Percentiles rank a stretch among this genome's conserved stretches.
Conservation (phyloP, 2,797 vertebrate species). For the Adelosebastes latens region DNA sequence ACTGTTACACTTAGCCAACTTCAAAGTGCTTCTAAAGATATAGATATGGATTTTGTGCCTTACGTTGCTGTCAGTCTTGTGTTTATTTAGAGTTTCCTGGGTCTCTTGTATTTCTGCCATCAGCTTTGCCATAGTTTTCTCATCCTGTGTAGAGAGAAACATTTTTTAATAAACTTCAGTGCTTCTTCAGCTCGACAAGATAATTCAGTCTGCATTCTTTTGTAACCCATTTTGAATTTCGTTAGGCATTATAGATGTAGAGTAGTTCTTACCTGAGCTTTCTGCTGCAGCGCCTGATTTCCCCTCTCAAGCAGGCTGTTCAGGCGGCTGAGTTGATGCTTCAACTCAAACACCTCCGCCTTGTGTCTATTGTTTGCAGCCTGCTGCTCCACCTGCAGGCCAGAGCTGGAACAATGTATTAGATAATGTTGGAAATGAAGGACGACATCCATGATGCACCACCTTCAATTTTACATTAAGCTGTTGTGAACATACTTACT, state of each 20-base stretch:
- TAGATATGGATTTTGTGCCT: constrained; percentile 16
- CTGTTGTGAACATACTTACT: not conserved
- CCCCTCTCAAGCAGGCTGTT: constrained; percentile 78
- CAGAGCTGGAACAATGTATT: constrained; percentile 73
- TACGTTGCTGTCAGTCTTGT: constrained; percentile 78
- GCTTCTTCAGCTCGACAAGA: not conserved
- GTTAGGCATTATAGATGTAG: not conserved
- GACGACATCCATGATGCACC: not conserved
- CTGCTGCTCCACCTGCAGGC: constrained; percentile 84
- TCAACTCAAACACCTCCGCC: constrained; percentile 71
- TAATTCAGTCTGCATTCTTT: fast-evolving
- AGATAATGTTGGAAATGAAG: not conserved
- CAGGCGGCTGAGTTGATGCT: constrained; percentile 77
- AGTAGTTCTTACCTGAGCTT: constrained; percentile 82
- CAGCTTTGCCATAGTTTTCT: constrained; percentile 72
- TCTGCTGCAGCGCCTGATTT: constrained; percentile 82
- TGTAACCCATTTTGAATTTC: not conserved
- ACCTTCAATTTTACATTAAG: not conserved
- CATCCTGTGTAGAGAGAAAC: constrained; percentile 66
- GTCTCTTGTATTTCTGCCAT: constrained; percentile 73
- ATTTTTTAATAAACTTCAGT: no score
- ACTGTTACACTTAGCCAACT: not conserved
- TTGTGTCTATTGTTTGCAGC: constrained; percentile 58
- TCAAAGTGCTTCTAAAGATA: not conserved
- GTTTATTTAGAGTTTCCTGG: constrained; percentile 69